Evolutionary conservation across 2,113 vertebrate genomes (phyloP).

Genomic region (Lepisosteus osseus): DNA sequence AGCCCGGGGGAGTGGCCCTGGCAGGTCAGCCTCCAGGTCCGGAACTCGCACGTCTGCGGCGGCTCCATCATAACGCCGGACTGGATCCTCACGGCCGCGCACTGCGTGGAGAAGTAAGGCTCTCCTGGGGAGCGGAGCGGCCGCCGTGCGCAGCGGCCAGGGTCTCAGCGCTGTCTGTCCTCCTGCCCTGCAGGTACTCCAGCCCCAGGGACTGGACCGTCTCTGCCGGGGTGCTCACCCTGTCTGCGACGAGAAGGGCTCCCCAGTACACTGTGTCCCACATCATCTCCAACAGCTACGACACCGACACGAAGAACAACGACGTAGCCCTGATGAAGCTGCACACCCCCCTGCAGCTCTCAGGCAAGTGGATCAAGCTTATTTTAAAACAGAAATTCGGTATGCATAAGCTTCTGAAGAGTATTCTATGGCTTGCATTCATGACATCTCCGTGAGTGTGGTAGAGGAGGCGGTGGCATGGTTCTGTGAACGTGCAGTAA

Average conservation of each 20-base stretch:
- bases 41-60: slow-evolving; percentile 74
- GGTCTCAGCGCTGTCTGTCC: slow-evolving; percentile 31
- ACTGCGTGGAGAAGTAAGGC: slow-evolving; percentile 82
- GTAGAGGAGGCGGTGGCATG: no score
- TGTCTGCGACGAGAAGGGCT: slow-evolving; percentile 20
- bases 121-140: background rate
- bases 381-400: no score
- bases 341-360: slow-evolving; percentile 37
- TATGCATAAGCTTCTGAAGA: no score
- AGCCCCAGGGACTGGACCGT: slow-evolving; percentile 34
- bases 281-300: slow-evolving; percentile 47
- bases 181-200: slow-evolving; percentile 26
- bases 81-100: slow-evolving; percentile 82
- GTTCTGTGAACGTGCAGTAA: no score
- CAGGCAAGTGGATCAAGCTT: slow-evolving; percentile 29
- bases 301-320: slow-evolving; percentile 29
- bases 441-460: no score
- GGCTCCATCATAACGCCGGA: slow-evolving; percentile 74
- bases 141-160: no score
- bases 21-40: slow-evolving; percentile 83
- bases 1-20: slow-evolving; percentile 73
- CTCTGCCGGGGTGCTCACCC: slow-evolving; percentile 39
- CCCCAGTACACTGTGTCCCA: slow-evolving; percentile 25
- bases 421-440: no score
- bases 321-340: slow-evolving; percentile 58